Conservation (phyloP, 2,888 invertebrate species). For the Rhingia campestris region DNA sequence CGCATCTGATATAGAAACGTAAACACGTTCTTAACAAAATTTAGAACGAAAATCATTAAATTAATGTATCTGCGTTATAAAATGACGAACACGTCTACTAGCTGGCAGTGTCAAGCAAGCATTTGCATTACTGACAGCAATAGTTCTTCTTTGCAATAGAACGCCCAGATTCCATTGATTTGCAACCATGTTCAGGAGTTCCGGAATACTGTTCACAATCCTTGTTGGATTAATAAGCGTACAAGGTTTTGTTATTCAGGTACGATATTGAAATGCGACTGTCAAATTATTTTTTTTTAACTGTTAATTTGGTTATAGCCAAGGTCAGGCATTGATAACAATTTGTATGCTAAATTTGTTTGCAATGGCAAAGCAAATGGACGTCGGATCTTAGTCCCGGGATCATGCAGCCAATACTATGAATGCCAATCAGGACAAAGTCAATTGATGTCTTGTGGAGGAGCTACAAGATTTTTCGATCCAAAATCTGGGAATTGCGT, state of each 20-base stretch:
- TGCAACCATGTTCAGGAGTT: conserved; percentile 25
- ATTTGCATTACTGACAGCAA: conserved; percentile 36
- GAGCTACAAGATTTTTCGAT: conserved; percentile 76
- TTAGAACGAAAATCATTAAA: conserved; percentile 27
- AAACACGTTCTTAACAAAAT: conserved; percentile 11
- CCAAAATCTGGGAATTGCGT: conserved; percentile 76
- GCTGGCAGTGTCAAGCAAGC: conserved; percentile 50
- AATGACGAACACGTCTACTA: background rate
- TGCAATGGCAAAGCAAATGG: conserved; percentile 78
- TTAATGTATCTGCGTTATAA: conserved; percentile 61
- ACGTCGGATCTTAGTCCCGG: conserved; percentile 79
- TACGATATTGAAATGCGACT: background rate
- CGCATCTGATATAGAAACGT: too few relatives aligned
- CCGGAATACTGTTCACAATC: conserved; percentile 30
- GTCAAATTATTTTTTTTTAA: background rate
- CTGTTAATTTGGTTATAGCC: conserved; percentile 5
- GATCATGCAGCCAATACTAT: conserved; percentile 80
- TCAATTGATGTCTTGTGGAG: conserved; percentile 74
- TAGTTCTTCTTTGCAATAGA: background rate
- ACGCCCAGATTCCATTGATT: background rate
- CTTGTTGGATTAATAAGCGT: conserved; percentile 37
- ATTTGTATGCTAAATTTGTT: conserved; percentile 77
- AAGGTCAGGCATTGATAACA: conserved; percentile 75
- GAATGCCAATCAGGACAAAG: conserved; percentile 77
- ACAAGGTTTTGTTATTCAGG: conserved; percentile 57